Percentiles rank a stretch among this genome's conserved stretches.
phyloP scores from a whole-genome alignment of 2,113 vertebrate genomes.

The Sylvia atricapilla region DNA sequence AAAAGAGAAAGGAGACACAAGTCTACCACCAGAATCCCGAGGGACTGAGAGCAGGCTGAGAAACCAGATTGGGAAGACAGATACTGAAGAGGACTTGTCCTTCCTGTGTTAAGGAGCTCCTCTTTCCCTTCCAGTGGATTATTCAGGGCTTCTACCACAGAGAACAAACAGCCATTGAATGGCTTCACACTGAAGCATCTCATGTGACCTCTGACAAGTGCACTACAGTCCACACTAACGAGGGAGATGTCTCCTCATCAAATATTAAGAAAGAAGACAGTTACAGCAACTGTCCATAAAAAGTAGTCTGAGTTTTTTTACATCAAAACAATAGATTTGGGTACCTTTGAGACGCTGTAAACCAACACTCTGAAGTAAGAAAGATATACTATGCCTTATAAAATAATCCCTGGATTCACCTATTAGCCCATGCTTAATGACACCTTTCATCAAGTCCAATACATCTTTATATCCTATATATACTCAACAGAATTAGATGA shows the following conservation, averaged over 20 bases:
- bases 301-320: neutral
- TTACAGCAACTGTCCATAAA: neutral
- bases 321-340: neutral
- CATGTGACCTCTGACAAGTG: neutral
- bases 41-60: neutral
- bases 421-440: neutral
- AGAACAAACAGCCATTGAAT: neutral
- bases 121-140: neutral
- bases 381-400: neutral
- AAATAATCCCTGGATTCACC: neutral
- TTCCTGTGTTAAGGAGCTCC: neutral
- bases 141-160: neutral
- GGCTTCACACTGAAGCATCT: neutral
- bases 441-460: neutral
- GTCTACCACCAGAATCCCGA: neutral
- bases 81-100: neutral
- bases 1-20: neutral
- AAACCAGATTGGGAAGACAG: neutral
- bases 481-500: neutral
- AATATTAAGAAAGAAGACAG: neutral
- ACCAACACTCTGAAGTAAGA: neutral
- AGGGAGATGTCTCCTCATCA: neutral
- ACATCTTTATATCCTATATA: neutral
- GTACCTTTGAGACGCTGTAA: neutral
- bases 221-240: rapidly evolving